phyloP scores from a whole-genome alignment of 2,888 invertebrate genomes.

The Aphodius sticticus region DNA sequence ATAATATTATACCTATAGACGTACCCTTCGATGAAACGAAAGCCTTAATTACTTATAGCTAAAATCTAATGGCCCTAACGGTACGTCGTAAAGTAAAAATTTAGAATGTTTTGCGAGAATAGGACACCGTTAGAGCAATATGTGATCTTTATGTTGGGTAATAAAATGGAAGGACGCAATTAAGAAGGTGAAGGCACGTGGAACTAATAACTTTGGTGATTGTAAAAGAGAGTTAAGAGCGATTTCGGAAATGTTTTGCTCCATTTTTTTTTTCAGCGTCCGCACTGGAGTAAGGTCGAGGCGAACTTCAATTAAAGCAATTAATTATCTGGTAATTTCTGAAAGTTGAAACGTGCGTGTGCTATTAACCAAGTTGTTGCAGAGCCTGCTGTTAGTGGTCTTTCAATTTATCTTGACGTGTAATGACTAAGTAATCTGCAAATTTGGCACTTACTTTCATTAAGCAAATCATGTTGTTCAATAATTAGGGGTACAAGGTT shows the following conservation, averaged over 20 bases:
- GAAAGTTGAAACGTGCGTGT: background rate
- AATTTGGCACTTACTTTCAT: background rate
- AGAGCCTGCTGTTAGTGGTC: background rate
- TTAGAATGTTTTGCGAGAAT: background rate
- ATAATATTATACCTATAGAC: background rate
- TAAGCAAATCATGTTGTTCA: background rate
- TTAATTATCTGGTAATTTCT: background rate
- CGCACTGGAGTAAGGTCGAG: background rate
- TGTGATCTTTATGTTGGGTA: background rate
- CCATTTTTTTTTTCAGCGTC: background rate
- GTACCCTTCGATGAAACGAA: background rate
- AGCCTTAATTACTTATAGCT: background rate
- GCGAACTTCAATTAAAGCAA: background rate
- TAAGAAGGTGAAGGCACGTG: background rate
- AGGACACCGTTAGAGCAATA: background rate
- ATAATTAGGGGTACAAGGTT: too few species aligned
- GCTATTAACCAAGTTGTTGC: background rate
- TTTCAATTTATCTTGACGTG: background rate
- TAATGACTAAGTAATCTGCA: background rate
- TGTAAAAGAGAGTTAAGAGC: background rate
- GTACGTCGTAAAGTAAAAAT: background rate
- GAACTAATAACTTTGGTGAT: background rate
- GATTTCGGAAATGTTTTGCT: background rate
- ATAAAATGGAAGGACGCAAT: background rate
- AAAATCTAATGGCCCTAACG: background rate